phyloP scores from a whole-genome alignment of 1,140 invertebrate species.

The Notospermus geniculatus region DNA sequence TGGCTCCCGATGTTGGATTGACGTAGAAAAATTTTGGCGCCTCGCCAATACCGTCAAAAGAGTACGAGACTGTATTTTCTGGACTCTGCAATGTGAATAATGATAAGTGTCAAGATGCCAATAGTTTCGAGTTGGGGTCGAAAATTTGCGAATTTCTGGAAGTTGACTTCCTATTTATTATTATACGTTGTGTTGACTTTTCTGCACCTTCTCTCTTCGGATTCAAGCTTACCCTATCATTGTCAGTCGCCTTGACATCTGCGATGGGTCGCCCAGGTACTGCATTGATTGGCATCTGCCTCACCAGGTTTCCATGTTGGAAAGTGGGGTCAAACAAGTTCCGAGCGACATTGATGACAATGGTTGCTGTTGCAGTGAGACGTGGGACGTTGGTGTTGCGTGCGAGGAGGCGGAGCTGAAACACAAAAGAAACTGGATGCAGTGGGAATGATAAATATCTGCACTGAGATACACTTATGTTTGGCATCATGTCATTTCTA shows the following conservation, averaged over 20 bases:
- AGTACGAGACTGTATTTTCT: conserved; percentile 17
- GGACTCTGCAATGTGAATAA: neutral
- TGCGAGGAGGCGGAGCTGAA: conserved; percentile 27
- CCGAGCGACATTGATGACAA: conserved; percentile 31
- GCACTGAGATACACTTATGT: too few species aligned
- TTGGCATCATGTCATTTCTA: too few species aligned
- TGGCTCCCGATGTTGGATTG: conserved; percentile 26
- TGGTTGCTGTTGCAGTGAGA: conserved; percentile 26
- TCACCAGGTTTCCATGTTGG: conserved; percentile 2
- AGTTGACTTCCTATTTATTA: too few species aligned
- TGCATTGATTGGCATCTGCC: too few species aligned
- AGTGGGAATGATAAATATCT: too few species aligned
- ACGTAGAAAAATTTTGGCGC: conserved; percentile 38
- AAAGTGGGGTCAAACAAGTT: conserved; percentile 32
- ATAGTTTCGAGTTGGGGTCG: too few species aligned
- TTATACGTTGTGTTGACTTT: too few species aligned
- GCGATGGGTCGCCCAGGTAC: conserved; percentile 30
- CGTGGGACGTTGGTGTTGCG: conserved; percentile 31
- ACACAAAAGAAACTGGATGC: conserved; percentile 13
- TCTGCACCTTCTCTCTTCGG: conserved; percentile 27
- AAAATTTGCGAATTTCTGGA: too few species aligned
- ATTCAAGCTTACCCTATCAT: conserved; percentile 35
- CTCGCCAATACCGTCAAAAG: conserved; percentile 27
- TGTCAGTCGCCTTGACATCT: conserved; percentile 36
- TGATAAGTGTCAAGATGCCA: too few species aligned